These are phyloP conservation scores for Neoscelio sp. DNA, from an alignment of 2,888 invertebrate species.

Conservation along the genomic window DNA sequence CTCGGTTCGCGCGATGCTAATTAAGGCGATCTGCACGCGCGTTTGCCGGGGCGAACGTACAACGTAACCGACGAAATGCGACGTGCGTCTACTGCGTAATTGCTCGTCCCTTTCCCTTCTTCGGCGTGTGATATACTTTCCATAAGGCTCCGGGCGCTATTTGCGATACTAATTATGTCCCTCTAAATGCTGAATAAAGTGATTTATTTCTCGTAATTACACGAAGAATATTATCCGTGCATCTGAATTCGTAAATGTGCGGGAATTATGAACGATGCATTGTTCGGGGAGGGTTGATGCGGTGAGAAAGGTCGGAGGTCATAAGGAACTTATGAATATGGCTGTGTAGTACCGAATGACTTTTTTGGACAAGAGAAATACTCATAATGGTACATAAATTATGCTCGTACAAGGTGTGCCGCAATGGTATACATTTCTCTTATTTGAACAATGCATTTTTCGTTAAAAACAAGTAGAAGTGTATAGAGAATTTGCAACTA, in stretches of 20 bases:
- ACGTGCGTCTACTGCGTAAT: conserved; percentile 52
- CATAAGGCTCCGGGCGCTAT: conserved; percentile 37
- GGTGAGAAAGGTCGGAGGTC: conserved; percentile 50
- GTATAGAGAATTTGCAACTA: no score
- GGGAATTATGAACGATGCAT: conserved; percentile 42
- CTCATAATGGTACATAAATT: no score
- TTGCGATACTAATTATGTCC: conserved; percentile 58
- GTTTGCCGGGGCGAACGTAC: conserved; percentile 18
- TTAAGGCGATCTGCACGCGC: conserved; percentile 44
- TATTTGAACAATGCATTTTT: no score
- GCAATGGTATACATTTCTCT: no score
- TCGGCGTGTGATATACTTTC: conserved; percentile 27
- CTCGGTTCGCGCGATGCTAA: conserved; percentile 57
- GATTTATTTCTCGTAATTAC: conserved; percentile 61
- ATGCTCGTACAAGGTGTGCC: no score
- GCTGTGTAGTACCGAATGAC: conserved; percentile 13
- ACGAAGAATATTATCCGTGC: conserved; percentile 56
- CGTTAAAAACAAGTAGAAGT: no score
- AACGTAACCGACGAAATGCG: conserved; percentile 40
- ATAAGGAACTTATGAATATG: conserved; percentile 15
- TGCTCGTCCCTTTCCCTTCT: conserved; percentile 13
- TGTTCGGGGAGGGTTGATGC: conserved; percentile 44
- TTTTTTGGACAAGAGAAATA: conserved; percentile 35
- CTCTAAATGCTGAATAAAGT: conserved; percentile 57
- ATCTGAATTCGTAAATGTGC: conserved; percentile 50